These are phyloP conservation scores for Nowickia ferox DNA, from an alignment of 2,888 invertebrate species.

Conservation along the genomic window DNA sequence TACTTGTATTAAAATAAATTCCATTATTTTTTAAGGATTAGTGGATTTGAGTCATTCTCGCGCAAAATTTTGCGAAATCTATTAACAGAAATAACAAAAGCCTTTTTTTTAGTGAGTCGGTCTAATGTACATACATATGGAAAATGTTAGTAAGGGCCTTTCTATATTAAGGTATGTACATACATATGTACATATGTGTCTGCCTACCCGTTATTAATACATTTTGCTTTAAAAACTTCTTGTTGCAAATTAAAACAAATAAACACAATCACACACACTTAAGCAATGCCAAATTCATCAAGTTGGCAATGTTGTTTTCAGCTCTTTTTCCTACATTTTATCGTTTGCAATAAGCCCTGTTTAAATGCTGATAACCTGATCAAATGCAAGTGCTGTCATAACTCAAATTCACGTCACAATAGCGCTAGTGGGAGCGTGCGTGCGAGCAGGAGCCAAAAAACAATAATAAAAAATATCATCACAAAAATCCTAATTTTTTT, in stretches of 20 bases:
- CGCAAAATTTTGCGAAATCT: too few relatives aligned
- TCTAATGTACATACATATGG: too few relatives aligned
- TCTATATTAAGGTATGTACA: neutral
- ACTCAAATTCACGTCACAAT: constrained; percentile 55
- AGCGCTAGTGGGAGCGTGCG: neutral
- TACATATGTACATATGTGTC: neutral
- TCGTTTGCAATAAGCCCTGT: neutral
- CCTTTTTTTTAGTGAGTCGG: too few relatives aligned
- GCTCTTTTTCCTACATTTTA: neutral
- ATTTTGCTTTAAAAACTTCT: neutral
- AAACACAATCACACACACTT: neutral
- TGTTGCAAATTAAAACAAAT: neutral
- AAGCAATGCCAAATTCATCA: neutral
- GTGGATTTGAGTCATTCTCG: too few relatives aligned
- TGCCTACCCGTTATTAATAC: neutral
- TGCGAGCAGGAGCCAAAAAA: too few relatives aligned
- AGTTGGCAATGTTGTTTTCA: neutral
- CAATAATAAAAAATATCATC: too few relatives aligned
- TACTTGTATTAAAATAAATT: too few relatives aligned
- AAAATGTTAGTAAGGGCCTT: too few relatives aligned
- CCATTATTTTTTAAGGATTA: too few relatives aligned
- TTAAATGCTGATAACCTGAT: constrained; percentile 49
- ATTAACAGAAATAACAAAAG: too few relatives aligned
- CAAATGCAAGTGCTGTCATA: constrained; percentile 59
- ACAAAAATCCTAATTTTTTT: neutral